Evolutionary conservation across 2,888 invertebrate species (phyloP).

Genomic region (Hypercompe scribonia): DNA sequence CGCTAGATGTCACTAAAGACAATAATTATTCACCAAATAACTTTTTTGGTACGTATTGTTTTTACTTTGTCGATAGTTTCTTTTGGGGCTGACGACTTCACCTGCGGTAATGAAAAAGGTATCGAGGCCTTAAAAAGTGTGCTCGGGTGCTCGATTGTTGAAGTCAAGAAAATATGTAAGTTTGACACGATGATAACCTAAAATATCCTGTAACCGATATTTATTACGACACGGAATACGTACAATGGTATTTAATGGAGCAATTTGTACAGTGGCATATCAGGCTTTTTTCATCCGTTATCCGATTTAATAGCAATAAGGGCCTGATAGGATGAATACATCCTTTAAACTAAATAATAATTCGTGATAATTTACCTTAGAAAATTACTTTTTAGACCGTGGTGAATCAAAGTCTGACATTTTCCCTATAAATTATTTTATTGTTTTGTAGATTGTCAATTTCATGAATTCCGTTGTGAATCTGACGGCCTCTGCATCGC

Average conservation of each 20-base stretch:
- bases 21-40: not conserved
- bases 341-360: too few relatives aligned
- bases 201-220: too few relatives aligned
- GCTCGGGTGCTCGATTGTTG: constrained; percentile 87
- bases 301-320: too few relatives aligned
- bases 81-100: constrained; percentile 79
- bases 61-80: constrained; percentile 66
- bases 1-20: not conserved
- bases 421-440: not conserved
- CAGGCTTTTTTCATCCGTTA: too few relatives aligned
- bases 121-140: constrained; percentile 87
- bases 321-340: too few relatives aligned
- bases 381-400: too few relatives aligned
- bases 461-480: constrained; percentile 87
- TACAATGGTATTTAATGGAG: too few relatives aligned
- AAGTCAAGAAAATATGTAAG: constrained; percentile 88
- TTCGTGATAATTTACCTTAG: too few relatives aligned
- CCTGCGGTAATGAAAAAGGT: constrained; percentile 86
- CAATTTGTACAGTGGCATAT: too few relatives aligned
- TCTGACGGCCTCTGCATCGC: constrained; percentile 88
- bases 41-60: not conserved
- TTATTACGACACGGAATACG: too few relatives aligned
- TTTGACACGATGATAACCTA: constrained; percentile 8
- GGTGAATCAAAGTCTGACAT: too few relatives aligned
- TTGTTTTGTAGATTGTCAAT: constrained; percentile 62